Conservation (phyloP, 2,797 vertebrate species). For the Poecilia wingei region DNA sequence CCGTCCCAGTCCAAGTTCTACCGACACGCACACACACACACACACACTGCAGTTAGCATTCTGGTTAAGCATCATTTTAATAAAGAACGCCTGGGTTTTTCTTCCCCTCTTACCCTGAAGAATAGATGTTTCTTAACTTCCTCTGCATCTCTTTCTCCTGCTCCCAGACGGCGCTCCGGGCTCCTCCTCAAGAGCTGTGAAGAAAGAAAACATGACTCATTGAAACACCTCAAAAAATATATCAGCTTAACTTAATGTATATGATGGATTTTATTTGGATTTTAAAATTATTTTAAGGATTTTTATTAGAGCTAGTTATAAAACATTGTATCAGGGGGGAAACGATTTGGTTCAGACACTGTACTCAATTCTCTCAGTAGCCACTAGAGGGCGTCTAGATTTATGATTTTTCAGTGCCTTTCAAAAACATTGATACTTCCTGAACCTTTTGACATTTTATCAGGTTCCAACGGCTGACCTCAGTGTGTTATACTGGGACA, state of each 20-base stretch:
- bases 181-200: conserved; percentile 93
- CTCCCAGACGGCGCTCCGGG: conserved; percentile 94
- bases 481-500: neutral
- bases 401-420: neutral
- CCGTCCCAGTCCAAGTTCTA: conserved; percentile 94
- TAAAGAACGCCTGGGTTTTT: neutral
- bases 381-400: neutral
- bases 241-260: neutral
- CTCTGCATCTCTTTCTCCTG: conserved; percentile 94
- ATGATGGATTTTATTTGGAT: neutral
- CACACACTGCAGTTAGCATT: neutral
- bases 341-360: neutral
- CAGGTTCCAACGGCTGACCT: neutral
- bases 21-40: neutral
- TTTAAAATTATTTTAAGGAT: neutral
- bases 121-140: conserved; percentile 98
- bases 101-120: conserved; percentile 87
- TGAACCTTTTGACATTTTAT: neutral
- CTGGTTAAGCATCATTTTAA: neutral
- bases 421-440: neutral
- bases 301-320: neutral
- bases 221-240: neutral
- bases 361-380: neutral
- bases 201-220: neutral
- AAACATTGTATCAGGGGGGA: neutral